Percentiles rank a stretch among this genome's conserved stretches.
Conservation (phyloP, 1,140 invertebrate species). For the Brachionus calyciflorus region DNA sequence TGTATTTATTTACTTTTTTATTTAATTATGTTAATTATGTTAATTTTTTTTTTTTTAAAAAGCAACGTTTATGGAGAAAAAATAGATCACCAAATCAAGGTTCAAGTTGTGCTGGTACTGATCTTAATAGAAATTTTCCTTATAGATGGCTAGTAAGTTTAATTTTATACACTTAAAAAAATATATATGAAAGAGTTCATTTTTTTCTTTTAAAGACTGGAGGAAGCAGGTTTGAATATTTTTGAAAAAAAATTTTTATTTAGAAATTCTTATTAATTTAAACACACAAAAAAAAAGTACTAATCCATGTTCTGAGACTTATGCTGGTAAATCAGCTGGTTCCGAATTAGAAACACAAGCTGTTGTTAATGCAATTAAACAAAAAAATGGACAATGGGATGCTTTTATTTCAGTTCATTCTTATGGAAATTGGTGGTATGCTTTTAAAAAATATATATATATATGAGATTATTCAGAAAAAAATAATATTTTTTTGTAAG, state of each 20-base stretch:
- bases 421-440: constrained; percentile 36
- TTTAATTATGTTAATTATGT: background rate
- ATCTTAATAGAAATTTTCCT: constrained; percentile 42
- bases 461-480: background rate
- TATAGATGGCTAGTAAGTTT: constrained; percentile 20
- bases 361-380: constrained; percentile 23
- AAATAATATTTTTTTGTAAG: background rate
- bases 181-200: background rate
- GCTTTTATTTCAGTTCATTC: constrained; percentile 43
- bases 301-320: constrained; percentile 45
- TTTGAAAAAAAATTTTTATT: background rate
- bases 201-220: background rate
- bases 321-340: constrained; percentile 11
- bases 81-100: constrained; percentile 33
- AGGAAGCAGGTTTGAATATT: no score
- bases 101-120: constrained; percentile 25
- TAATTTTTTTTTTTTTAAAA: background rate
- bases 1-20: background rate
- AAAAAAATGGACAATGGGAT: constrained; percentile 4
- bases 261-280: background rate
- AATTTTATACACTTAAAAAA: background rate
- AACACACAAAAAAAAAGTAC: background rate
- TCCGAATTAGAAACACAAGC: constrained; percentile 44
- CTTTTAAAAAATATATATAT: no score
- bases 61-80: constrained; percentile 48